Evolutionary conservation across 2,888 invertebrate species (phyloP), one percentile per base, ranked within the genome.

Genomic region (Epiblema foenella): DNA sequence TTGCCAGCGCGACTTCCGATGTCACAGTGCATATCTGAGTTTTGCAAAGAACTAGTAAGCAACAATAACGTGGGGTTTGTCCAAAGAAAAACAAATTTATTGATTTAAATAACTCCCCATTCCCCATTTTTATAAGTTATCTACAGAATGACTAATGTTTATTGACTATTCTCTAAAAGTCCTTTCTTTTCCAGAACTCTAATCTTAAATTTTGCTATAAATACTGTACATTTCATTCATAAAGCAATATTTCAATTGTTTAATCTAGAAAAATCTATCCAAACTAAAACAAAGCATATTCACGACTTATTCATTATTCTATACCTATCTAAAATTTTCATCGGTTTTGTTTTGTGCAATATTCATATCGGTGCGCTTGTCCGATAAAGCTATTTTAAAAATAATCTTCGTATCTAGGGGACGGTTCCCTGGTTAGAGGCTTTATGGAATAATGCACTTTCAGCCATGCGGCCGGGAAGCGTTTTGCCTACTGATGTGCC

Each of bases 1-100:
- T n/a, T n/a, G n/a, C 80, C 78, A 75, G 81, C 79, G 82, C 85
- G 83, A 83, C 84, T 83, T 85, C 85, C 83, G 83, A 83, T 83
- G 85, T 83, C 79, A 83, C 33, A 33, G 33, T 33, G 18, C 18
- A 33, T 66, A 65, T 46, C n/a, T 29, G 20, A n/a, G 5, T 24
- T 46, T 46, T 7, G 15, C 46, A n/a, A n/a, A 46, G 7, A 46
- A n/a, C 46, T 46, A 5, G 33, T 33, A n/a, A 7, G n/a, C 15
- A 42, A 42, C 15, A 15, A 15, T 42, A 12, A 42, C 5, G 46
- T 46, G 1, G 8, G 46, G n/a, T n/a, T 46, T 46, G 8, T 46
- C n/a, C 4, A n/a, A 46, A 46, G 46, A 46, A 5, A 8, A 33
- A 5, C 33, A 33, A 8, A 5, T 2, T 8, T 33, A 33, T 33